Percentiles rank a stretch among this genome's conserved stretches.
Evolutionary conservation across 2,113 vertebrate genomes (phyloP).

Genomic region (Pterocles burchelli): DNA sequence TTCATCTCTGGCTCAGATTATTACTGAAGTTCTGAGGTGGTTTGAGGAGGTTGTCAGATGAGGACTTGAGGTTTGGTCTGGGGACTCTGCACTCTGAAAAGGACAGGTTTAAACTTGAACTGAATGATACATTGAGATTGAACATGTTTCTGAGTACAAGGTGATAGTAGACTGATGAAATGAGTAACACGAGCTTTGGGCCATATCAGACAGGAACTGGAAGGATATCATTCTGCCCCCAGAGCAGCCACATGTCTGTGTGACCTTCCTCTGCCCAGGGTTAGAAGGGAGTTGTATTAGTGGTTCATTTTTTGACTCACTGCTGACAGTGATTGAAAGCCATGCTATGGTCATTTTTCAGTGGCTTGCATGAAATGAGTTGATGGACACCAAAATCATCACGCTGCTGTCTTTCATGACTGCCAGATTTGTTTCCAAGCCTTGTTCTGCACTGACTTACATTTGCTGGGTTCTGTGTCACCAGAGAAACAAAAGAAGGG

Average conservation of each 20-base stretch:
- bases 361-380: neutral
- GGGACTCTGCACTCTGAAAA: neutral
- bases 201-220: neutral
- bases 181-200: neutral
- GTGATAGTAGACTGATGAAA: neutral
- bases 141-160: neutral
- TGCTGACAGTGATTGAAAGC: neutral
- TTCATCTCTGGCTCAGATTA: neutral
- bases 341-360: rapidly evolving
- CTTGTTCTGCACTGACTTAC: neutral
- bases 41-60: neutral
- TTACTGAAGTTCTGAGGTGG: neutral
- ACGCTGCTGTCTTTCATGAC: neutral
- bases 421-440: neutral
- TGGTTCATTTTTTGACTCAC: neutral
- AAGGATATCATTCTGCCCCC: neutral
- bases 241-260: neutral
- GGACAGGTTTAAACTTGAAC: neutral
- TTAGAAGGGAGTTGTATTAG: neutral
- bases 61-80: neutral
- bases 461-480: neutral
- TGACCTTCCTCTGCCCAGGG: neutral
- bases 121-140: neutral
- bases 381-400: neutral
- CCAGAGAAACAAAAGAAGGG: neutral